Evolutionary conservation across 2,888 invertebrate species (phyloP).

Genomic region (Cosmorhoe ocellata): DNA sequence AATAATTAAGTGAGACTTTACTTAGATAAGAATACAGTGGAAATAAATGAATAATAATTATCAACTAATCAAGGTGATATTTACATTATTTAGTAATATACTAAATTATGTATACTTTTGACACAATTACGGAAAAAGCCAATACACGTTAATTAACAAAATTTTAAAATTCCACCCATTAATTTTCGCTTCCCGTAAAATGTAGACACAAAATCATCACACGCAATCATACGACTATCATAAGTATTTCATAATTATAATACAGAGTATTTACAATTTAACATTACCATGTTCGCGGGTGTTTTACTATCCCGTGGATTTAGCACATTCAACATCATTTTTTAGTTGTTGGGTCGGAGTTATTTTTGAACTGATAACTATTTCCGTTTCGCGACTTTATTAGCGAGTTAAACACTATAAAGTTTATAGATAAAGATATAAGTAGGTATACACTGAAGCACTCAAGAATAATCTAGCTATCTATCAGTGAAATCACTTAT

Average conservation of each 20-base stretch:
- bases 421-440: too few relatives aligned
- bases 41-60: slow-evolving; percentile 65
- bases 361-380: slow-evolving; percentile 33
- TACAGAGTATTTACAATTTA: slow-evolving; percentile 71
- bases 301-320: slow-evolving; percentile 51
- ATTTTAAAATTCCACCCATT: neutral
- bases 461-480: too few relatives aligned
- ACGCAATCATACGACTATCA: slow-evolving; percentile 55
- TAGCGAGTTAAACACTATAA: too few relatives aligned
- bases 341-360: slow-evolving; percentile 44
- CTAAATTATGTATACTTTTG: slow-evolving; percentile 75
- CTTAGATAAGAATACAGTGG: slow-evolving; percentile 58
- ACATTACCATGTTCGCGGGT: slow-evolving; percentile 48
- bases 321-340: slow-evolving; percentile 48
- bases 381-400: too few relatives aligned
- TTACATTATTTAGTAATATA: slow-evolving; percentile 81
- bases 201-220: slow-evolving; percentile 55
- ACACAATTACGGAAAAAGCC: slow-evolving; percentile 63
- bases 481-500: too few relatives aligned
- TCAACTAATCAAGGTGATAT: slow-evolving; percentile 63
- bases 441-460: too few relatives aligned
- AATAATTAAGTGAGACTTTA: slow-evolving; percentile 62
- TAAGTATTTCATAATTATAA: slow-evolving; percentile 50
- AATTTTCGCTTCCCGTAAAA: slow-evolving; percentile 53
- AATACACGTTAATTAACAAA: slow-evolving; percentile 26